Evolutionary conservation across 1,140 invertebrate genomes (phyloP), one percentile per base, ranked within the genome.

Genomic region (Drosophila sucinea): DNA sequence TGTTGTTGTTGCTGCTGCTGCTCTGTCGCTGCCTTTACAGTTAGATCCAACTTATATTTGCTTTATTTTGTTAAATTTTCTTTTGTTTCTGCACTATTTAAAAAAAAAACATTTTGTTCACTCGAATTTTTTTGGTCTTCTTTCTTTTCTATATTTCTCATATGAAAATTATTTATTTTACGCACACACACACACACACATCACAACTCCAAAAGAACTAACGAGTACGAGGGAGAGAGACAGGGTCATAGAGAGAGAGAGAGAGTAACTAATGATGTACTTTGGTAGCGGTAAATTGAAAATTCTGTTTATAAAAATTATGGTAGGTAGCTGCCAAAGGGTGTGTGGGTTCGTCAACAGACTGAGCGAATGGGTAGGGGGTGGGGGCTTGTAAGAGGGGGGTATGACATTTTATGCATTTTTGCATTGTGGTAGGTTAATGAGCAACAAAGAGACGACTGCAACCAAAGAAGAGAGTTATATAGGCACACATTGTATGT

Each of bases 211-310:
- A 56, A 41, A 60, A 30, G 38, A 65, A 10, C 4, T 23, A 47
- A 8, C 7, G 10, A 27, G 44, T 27, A 10, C 25, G 23, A 51
- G 8, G 23, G n/a, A 51, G 23, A 51, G 44, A 27, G 23, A 38
- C n/a, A 38, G 41, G 54, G 51, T 27, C 30, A 68, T 32, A 56
- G 25, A 41, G 56, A 86, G 63, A 63, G 75, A 60, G 40, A 81
- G 60, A 77, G 35, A 33, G 30, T 17, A 70, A 60, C 60, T 70
- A 72, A 76, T 58, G 60, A 75, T 75, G 65, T 77, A 70, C 66
- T 71, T 77, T 67, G 65, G 61, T 74, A 77, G 78, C 77, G 73
- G 79, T 72, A 86, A 71, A 78, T 71, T 81, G 67, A 62, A 77
- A 29, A 29, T 47, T 55, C 44, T 65, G 30, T 29, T 33, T 68